phyloP scores from a whole-genome alignment of 2,888 invertebrate species.

The Epinotia ramella region DNA sequence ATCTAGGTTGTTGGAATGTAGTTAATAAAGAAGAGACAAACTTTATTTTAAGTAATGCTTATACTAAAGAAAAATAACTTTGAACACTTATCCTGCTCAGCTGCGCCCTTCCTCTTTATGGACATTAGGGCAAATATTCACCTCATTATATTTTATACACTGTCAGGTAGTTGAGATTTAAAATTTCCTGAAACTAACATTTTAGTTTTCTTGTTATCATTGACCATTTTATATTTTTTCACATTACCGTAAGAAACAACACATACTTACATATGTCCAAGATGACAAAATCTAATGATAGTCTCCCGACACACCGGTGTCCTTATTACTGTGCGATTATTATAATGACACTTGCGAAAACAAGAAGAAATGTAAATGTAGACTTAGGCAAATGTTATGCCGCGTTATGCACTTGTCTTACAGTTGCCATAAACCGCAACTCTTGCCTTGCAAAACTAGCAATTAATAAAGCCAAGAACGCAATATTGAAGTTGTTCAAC shows the following conservation, averaged over 20 bases:
- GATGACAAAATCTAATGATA: background rate
- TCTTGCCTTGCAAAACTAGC: slow-evolving; percentile 48
- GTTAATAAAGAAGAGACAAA: background rate
- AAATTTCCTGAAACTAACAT: no score
- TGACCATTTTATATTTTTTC: no score
- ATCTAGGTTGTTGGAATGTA: background rate
- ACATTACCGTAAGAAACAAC: no score
- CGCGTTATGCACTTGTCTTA: slow-evolving; percentile 16
- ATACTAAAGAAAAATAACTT: no score
- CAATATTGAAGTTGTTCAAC: slow-evolving; percentile 36
- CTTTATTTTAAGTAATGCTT: background rate
- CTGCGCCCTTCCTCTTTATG: no score
- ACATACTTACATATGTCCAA: background rate
- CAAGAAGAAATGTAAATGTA: slow-evolving; percentile 32
- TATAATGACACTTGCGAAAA: slow-evolving; percentile 26
- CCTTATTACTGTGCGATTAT: slow-evolving; percentile 19
- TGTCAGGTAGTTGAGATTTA: no score
- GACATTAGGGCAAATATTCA: no score
- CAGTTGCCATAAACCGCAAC: slow-evolving; percentile 17
- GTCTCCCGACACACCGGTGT: background rate
- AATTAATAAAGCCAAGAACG: slow-evolving; percentile 52
- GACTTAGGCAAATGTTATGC: slow-evolving; percentile 1
- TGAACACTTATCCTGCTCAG: no score
- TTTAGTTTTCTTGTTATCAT: no score
- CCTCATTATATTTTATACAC: no score